Evolutionary conservation across 2,113 vertebrate species (phyloP), one percentile per base, ranked within the genome.

Genomic region (Ageneiosus marmoratus): DNA sequence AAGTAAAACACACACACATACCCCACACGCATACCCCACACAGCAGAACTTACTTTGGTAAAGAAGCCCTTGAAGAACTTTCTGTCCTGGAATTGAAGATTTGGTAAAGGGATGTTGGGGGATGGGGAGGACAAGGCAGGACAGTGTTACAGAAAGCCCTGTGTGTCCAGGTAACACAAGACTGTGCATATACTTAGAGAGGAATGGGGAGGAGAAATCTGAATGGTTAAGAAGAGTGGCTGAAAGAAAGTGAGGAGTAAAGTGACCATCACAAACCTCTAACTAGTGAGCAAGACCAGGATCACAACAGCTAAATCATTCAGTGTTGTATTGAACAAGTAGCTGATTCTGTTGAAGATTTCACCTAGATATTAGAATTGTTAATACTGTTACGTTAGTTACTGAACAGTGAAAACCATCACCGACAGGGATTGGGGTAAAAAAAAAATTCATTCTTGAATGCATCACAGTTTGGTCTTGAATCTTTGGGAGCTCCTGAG

Each of bases 51-150:
- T 99, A 99, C 97, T 99, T 99, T 99, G 95, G 94, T 94, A 99
- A 99, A 98, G 96, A 99, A 98, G 97, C 97, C 97, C 95, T 98
- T 99, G 98, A 99, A 99, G 98, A 98, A 99, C 95, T 99, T 99
- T 96, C 97, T 99, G 98, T 99, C 97, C 98, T 99, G 97, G 96
- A 97, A 91, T 89, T 91, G 92, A 95, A 95, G 95, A 95, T 94
- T 83, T 95, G 95, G 73, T 88, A 88, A 83, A 84, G 90, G 83
- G 80, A 88, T 74, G 94, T 92, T 94, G 83, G 84, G 95, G 95
- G 87, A 80, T 83, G 90, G 94, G 95, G 86, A 89, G 96, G 94
- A 99, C 96, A 98, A 97, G 96, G 97, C 93, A 96, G 96, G 95
- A 94, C 87, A 94, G 95, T 95, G 97, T 99, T 99, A 98, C 92